Conservation (phyloP, 2,113 vertebrate species). For the Chaenocephalus aceratus region DNA sequence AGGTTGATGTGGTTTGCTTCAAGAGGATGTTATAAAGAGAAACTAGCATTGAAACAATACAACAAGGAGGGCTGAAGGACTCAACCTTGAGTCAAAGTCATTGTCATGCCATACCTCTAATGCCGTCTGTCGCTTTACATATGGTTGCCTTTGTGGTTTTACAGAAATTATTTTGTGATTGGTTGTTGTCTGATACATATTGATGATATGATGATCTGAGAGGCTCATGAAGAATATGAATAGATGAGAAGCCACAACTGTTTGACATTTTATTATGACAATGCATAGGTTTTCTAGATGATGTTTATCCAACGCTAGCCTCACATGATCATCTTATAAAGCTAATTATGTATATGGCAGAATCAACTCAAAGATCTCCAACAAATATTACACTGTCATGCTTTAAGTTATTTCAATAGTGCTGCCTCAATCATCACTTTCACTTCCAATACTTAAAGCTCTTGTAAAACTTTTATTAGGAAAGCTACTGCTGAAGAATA, state of each 20-base stretch:
- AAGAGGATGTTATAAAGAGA: constrained; percentile 15
- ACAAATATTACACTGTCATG: constrained; percentile 18
- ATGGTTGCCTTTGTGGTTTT: constrained; percentile 71
- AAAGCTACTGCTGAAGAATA: not conserved
- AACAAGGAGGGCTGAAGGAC: constrained; percentile 52
- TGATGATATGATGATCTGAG: constrained; percentile 14
- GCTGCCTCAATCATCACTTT: not conserved
- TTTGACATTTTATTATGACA: constrained; percentile 43
- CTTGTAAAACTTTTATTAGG: not conserved
- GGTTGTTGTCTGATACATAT: constrained; percentile 38
- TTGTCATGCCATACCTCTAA: constrained; percentile 64
- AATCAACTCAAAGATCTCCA: constrained; percentile 23
- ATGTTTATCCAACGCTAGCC: constrained; percentile 21
- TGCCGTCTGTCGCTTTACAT: constrained; percentile 74
- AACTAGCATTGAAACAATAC: constrained; percentile 25
- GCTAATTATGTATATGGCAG: constrained; percentile 29
- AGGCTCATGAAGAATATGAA: constrained; percentile 56
- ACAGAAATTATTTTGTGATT: constrained; percentile 48
- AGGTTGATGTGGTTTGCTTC: constrained; percentile 29
- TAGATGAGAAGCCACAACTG: constrained; percentile 43
- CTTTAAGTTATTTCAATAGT: constrained; percentile 1
- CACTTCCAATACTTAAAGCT: not conserved
- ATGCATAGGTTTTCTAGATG: constrained; percentile 44
- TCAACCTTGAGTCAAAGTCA: constrained; percentile 42
- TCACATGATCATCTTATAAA: constrained; percentile 22